phyloP scores from a whole-genome alignment of 2,113 vertebrate genomes.

The Hemichromis elongatus region DNA sequence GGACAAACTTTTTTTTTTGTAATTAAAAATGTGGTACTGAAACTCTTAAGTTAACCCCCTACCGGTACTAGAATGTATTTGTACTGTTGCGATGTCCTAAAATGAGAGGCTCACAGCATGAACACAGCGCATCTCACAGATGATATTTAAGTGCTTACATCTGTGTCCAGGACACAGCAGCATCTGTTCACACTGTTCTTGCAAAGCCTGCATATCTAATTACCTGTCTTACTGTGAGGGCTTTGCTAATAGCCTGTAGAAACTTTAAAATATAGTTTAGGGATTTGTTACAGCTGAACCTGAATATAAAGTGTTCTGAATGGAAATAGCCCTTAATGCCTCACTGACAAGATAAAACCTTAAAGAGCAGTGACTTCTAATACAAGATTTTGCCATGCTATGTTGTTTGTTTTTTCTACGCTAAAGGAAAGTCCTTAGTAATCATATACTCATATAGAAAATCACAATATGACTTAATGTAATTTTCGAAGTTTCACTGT shows the following conservation, averaged over 20 bases:
- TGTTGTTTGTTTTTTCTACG: not conserved
- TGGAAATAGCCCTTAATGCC: not conserved
- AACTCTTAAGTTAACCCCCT: not conserved
- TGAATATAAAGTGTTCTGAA: not conserved
- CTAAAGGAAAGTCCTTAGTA: not conserved
- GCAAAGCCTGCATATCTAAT: not conserved
- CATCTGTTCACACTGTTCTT: slow-evolving; percentile 13
- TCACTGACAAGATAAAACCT: not conserved
- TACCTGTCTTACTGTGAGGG: not conserved
- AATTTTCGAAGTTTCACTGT: too few relatives aligned
- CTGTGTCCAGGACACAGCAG: not conserved
- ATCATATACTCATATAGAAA: not conserved
- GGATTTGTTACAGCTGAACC: not conserved
- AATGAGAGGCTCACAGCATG: not conserved
- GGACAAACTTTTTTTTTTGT: not conserved
- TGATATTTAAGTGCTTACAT: not conserved
- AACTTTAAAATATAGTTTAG: not conserved
- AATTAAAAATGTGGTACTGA: not conserved
- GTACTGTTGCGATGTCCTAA: not conserved
- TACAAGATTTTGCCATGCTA: not conserved
- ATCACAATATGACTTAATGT: not conserved
- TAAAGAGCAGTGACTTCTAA: not conserved
- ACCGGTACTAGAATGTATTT: not conserved
- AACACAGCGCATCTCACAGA: not conserved
- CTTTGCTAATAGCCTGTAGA: not conserved